phyloP scores from a whole-genome alignment of 2,797 vertebrate genomes.

The Phalloptychus januarius region DNA sequence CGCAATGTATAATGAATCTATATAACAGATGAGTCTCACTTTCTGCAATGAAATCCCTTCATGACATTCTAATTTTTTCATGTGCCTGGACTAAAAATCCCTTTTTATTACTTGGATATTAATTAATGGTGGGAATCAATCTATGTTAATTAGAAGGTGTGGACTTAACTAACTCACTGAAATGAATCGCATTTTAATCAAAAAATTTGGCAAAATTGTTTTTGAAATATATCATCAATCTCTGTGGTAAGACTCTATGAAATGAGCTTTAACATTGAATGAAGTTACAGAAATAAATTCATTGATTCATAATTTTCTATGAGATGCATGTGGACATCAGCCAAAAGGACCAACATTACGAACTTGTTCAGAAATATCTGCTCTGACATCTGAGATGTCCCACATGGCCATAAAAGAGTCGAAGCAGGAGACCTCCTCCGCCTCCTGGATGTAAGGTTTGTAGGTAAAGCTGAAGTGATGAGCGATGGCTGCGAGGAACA shows the following conservation, averaged over 20 bases:
- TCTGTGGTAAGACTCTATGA: background rate
- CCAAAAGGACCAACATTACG: slow-evolving; percentile 87
- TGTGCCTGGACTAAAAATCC: too few relatives aligned
- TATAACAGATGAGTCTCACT: too few relatives aligned
- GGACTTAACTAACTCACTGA: too few relatives aligned
- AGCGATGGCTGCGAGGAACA: slow-evolving; percentile 96
- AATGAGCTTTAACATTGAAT: background rate
- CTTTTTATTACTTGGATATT: too few relatives aligned
- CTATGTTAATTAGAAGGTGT: too few relatives aligned
- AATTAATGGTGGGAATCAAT: too few relatives aligned
- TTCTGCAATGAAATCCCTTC: too few relatives aligned
- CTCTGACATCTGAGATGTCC: slow-evolving; percentile 96
- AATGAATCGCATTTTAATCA: too few relatives aligned
- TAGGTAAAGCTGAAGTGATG: slow-evolving; percentile 98
- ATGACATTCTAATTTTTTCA: too few relatives aligned
- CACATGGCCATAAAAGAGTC: slow-evolving; percentile 99
- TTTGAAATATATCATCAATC: background rate
- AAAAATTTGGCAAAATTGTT: background rate
- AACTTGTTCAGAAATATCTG: slow-evolving; percentile 97
- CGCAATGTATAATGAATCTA: too few relatives aligned
- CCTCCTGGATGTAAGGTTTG: slow-evolving; percentile 96
- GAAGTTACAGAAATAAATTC: background rate
- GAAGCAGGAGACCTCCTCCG: slow-evolving; percentile 96
- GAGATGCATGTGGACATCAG: background rate
- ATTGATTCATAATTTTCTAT: background rate